phyloP scores from a whole-genome alignment of 1,140 invertebrate species.

The Trichoplusia ni region DNA sequence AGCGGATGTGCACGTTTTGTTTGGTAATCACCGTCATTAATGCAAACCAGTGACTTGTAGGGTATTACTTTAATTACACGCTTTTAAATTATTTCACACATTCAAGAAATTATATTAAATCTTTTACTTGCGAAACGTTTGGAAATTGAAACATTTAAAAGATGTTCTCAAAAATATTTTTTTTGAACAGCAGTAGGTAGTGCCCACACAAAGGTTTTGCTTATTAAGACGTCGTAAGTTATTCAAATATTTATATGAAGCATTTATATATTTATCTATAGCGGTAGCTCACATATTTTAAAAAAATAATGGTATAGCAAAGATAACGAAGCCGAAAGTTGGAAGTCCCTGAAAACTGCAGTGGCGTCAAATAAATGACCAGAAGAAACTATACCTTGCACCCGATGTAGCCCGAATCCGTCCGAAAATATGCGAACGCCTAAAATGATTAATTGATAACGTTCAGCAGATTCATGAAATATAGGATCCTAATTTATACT shows the following conservation, averaged over 20 bases:
- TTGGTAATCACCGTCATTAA: slow-evolving; percentile 5
- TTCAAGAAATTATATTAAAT: neutral
- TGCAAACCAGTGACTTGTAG: slow-evolving; percentile 2
- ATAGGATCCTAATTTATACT: slow-evolving; percentile 14
- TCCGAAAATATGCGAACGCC: neutral
- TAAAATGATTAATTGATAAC: slow-evolving; percentile 26
- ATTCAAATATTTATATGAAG: too few relatives aligned
- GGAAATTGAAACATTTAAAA: too few relatives aligned
- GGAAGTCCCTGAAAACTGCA: neutral
- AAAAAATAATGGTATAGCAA: too few relatives aligned
- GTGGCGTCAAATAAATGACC: neutral
- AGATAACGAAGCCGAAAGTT: too few relatives aligned
- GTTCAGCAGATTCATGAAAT: slow-evolving; percentile 20
- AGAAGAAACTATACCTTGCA: too few relatives aligned
- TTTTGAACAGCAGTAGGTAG: too few relatives aligned
- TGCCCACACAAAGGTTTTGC: too few relatives aligned
- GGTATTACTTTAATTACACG: neutral
- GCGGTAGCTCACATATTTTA: too few relatives aligned
- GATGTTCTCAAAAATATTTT: too few relatives aligned
- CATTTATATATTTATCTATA: too few relatives aligned
- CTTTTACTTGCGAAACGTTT: too few relatives aligned
- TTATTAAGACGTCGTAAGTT: too few relatives aligned
- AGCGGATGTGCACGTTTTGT: neutral
- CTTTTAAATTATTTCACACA: neutral
- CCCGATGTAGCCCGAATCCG: neutral